phyloP scores from a whole-genome alignment of 2,113 vertebrate species.

The Centropus bengalensis region DNA sequence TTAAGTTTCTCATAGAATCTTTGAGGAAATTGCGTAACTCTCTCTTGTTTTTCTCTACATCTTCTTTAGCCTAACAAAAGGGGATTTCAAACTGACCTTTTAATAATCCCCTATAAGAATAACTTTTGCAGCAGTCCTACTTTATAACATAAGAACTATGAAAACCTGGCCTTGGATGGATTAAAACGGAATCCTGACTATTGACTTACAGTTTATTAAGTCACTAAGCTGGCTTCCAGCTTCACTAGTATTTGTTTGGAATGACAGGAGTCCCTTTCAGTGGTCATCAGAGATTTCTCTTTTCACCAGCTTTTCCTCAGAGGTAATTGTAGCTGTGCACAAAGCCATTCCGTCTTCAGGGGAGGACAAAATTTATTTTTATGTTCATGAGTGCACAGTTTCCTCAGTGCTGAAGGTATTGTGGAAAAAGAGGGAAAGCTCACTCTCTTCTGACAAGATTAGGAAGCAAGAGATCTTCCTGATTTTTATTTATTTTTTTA shows the following conservation, averaged over 20 bases:
- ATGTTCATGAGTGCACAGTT: conserved; percentile 33
- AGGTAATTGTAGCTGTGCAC: conserved; percentile 51
- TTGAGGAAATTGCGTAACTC: conserved; percentile 23
- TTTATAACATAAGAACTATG: conserved; percentile 31
- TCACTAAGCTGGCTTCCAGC: conserved; percentile 61
- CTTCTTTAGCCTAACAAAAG: conserved; percentile 11
- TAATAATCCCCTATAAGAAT: conserved; percentile 45
- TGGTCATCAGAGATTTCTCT: conserved; percentile 34
- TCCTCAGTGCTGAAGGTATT: conserved; percentile 27
- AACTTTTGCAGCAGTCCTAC: conserved; percentile 33
- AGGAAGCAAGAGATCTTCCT: neutral
- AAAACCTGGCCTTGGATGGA: conserved; percentile 47
- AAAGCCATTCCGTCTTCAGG: conserved; percentile 32
- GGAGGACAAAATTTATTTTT: conserved; percentile 55
- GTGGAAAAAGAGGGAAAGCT: conserved; percentile 34
- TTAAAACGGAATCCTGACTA: conserved; percentile 42
- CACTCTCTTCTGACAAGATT: neutral
- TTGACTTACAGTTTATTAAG: conserved; percentile 49
- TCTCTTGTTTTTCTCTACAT: neutral
- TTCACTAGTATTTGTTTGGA: conserved; percentile 62
- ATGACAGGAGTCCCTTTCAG: conserved; percentile 58
- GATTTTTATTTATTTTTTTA: neutral
- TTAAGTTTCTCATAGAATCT: conserved; percentile 20
- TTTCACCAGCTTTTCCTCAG: conserved; percentile 53
- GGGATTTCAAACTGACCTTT: conserved; percentile 19